Base-by-base conservation (phyloP, 2,113 vertebrate species). In the Cryptoleucopteryx plumbea region DNA sequence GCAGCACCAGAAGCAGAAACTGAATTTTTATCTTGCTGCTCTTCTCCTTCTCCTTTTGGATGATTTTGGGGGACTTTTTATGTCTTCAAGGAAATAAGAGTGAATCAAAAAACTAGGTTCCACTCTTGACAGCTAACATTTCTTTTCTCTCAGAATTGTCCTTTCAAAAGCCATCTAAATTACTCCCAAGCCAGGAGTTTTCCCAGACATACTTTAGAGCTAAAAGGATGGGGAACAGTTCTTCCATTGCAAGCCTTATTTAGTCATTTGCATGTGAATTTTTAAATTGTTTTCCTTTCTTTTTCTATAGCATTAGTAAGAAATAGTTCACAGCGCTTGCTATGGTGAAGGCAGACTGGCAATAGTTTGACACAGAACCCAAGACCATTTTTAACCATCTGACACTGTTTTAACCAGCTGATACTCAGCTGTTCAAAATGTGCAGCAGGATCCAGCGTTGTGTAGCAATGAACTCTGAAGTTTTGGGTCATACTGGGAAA, bases 191-290 rank as follows among this genome's bases (percentile, higher is more conserved):
- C 9, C 47, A 93, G n/a, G 71, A 94, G 63, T 81, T 92, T 96
- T 94, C 72, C 86, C 77, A 93, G 88, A 83, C 68, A 75, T 82
- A 68, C 6, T 88, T 95, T 61, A 71, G 52, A 88, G 23, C 50
- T 92, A 68, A 91, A 84, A 61, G 40, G 32, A 71, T 23, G 71
- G 25, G 32, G 59, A 94, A 40, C 17, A 13, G 10, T 34, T 91
- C 78, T 88, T 88, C 62, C 42, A 66, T 10, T 92, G 74, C 74
- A 92, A 93, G 25, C 86, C 91, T 94, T 95, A 94, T 96, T 93
- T 96, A 96, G 90, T 90, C 14, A 92, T 84, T 84, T 83, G 80
- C 43, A 79, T 53, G 65, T 61, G 63, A 50, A 42, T 88, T 88
- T 92, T 92, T 91, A 10, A 94, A 72, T 16, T 89, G 68, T 78